Evolutionary conservation across 2,888 invertebrate species (phyloP), one percentile per base, ranked within the genome.

Genomic region (Tenthredo notha): DNA sequence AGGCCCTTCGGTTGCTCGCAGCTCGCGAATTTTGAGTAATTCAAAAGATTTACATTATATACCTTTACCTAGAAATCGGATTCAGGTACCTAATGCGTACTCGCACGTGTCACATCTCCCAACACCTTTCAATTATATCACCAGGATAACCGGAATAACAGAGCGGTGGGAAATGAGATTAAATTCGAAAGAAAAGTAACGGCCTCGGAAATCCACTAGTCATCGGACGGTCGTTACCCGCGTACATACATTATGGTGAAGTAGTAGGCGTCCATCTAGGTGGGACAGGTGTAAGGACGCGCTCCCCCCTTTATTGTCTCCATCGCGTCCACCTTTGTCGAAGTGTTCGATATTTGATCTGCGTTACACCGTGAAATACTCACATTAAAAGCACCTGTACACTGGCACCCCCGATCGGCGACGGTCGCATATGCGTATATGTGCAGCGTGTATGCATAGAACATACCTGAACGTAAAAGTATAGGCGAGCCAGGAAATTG

Each of bases 301-400:
- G 43, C 43, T 25, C 10, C 9, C n/a, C 43, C 43, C 43, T n/a
- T 18, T 47, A 47, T 75, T n/a, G 7, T 40, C n/a, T 43, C 40
- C 37, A 47, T 37, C 12, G 18, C 33, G 5, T 67, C n/a, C 29
- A 70, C 33, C 70, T 33, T 18, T 5, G 18, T 50, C 50, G 37
- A 37, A 33, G 85, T 78, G 83, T 70, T 72, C 77, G 75, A 84
- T 84, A 87, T 90, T 89, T 87, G 88, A 89, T 88, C 88, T 88
- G 54, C 72, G 86, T 88, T 85, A 86, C 86, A 89, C 87, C 87
- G 85, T 88, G 87, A 88, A 89, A 87, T 85, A 86, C 87, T 84
- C 86, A 83, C 86, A 87, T 88, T 87, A 86, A 86, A 86, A 85
- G 88, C 91, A 90, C 88, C 91, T 90, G 90, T 87, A 87, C 83